Percentiles rank a stretch among this genome's conserved stretches.
Evolutionary conservation across 2,797 vertebrate genomes (phyloP).

Genomic region (Diceros bicornis): DNA sequence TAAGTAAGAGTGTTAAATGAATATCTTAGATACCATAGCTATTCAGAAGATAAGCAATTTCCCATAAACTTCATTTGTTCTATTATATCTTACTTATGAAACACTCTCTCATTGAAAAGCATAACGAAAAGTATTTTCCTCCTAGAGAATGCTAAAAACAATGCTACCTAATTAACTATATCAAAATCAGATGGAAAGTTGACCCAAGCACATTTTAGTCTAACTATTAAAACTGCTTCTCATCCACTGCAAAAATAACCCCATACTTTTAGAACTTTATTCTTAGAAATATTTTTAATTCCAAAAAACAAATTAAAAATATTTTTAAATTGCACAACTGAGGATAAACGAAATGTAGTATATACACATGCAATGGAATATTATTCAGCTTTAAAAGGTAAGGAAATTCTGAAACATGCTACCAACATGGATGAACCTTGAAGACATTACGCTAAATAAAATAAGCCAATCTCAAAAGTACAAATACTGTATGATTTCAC

Average conservation of each 20-base stretch:
- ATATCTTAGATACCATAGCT: not conserved
- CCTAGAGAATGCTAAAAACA: slow-evolving; percentile 55
- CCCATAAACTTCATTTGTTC: slow-evolving; percentile 22
- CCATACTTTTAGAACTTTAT: slow-evolving; percentile 29
- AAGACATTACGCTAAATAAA: slow-evolving; percentile 7
- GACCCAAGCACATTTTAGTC: not conserved
- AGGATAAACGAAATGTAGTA: slow-evolving; percentile 82
- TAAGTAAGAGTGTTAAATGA: not conserved
- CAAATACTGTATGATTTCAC: not conserved
- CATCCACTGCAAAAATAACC: slow-evolving; percentile 35
- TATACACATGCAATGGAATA: not conserved
- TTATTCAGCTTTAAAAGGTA: slow-evolving; percentile 27
- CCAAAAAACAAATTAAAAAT: slow-evolving; percentile 24
- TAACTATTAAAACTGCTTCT: slow-evolving; percentile 17
- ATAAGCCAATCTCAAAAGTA: slow-evolving; percentile 25
- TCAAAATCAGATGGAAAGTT: slow-evolving; percentile 25
- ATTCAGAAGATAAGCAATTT: slow-evolving; percentile 54
- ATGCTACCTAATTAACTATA: not conserved
- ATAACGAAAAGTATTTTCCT: slow-evolving; percentile 50
- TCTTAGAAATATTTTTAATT: slow-evolving; percentile 28
- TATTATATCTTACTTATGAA: not conserved
- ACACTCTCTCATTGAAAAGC: not conserved
- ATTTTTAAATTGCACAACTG: slow-evolving; percentile 88
- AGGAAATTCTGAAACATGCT: not conserved
- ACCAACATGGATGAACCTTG: not conserved